Evolutionary conservation across 2,797 vertebrate species (phyloP), one percentile per base, ranked within the genome.

Genomic region (Spondyliosoma cantharus): DNA sequence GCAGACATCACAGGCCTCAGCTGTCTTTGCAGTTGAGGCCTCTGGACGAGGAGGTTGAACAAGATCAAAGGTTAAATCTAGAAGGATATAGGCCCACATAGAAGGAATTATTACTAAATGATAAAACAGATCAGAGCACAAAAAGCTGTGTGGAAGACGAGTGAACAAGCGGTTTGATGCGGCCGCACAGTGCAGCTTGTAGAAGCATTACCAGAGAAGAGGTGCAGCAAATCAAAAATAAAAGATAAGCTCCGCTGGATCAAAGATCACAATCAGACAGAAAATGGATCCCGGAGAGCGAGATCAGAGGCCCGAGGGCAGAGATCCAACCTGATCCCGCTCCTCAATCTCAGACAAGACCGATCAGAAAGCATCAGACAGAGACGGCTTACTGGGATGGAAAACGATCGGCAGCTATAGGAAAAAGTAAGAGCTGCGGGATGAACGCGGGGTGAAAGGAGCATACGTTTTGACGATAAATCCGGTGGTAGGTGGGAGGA

Each of bases 361-460:
- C 25, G 71, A 87, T 92, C 60, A 89, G 82, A 85, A 71, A 73
- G 69, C 77, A 54, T 63, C 71, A 62, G 50, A 78, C 32, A 74
- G 22, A 53, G 24, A 71, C 12, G 49, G 54, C 78, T 78, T 69
- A 81, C 73, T 74, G 2, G 0, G 32, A 72, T 48, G 81, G 83
- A 85, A 86, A 91, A 82, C 57, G 82, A 78, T 85, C 45, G 29
- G 53, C 66, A 79, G 54, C 73, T 77, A 73, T 42, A 76, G 88
- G 86, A 90, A 76, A 79, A 70, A 32, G 68, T 83, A 81, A 86
- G 56, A 68, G 79, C 75, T 86, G 56, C 43, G 29, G 69, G 86
- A 88, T 67, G 75, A 82, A 67, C 70, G 60, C 70, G 14, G 81
- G 80, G 70, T 91, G 78, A 90, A 90, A 88, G 87, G 82, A 92